Evolutionary conservation across 2,888 invertebrate genomes (phyloP).

Genomic region (Cataglyphis cursor): DNA sequence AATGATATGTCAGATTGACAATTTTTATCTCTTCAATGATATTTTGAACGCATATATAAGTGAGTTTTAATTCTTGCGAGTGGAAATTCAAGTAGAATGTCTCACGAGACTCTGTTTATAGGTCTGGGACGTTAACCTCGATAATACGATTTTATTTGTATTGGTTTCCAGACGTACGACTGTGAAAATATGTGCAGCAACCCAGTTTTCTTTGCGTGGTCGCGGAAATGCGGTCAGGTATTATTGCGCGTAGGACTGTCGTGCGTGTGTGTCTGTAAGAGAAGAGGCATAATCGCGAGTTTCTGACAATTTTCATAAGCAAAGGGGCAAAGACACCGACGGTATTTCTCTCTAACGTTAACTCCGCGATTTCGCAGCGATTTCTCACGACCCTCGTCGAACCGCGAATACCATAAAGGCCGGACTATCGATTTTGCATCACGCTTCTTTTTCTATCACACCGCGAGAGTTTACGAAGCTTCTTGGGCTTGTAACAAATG

Average conservation of each 20-base stretch:
- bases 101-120: neutral
- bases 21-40: neutral
- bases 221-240: constrained; percentile 68
- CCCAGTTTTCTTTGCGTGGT: constrained; percentile 52
- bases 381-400: constrained; percentile 48
- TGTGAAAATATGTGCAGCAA: constrained; percentile 29
- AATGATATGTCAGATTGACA: neutral
- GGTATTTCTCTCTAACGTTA: neutral
- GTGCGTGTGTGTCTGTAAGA: constrained; percentile 24
- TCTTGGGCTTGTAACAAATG: constrained; percentile 6
- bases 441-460: constrained; percentile 43
- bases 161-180: constrained; percentile 31
- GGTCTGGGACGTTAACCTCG: constrained; percentile 30
- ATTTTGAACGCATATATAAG: neutral
- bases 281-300: constrained; percentile 38
- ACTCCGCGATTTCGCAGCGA: constrained; percentile 17
- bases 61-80: neutral
- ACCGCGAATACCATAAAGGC: constrained; percentile 48
- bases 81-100: neutral
- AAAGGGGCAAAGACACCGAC: constrained; percentile 52
- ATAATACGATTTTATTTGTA: constrained; percentile 27
- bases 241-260: constrained; percentile 66
- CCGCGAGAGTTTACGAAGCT: constrained; percentile 1
- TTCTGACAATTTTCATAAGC: constrained; percentile 51
- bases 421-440: constrained; percentile 50